Evolutionary conservation across 2,113 vertebrate genomes (phyloP).

Genomic region (Channa argus): DNA sequence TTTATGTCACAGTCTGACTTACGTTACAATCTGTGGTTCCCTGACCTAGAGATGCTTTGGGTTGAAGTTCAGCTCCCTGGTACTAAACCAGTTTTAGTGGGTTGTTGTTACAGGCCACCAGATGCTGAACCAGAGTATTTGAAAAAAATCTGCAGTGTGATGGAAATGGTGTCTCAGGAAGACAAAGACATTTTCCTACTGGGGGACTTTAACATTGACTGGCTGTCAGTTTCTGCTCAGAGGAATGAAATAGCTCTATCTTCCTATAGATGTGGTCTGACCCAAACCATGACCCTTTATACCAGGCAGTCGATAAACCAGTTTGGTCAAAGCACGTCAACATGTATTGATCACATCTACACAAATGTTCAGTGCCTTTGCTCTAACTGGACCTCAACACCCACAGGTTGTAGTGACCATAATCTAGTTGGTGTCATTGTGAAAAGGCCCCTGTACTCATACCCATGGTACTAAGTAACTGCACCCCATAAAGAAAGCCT

Average conservation of each 20-base stretch:
- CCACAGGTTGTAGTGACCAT: background rate
- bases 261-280: background rate
- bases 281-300: background rate
- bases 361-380: background rate
- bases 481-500: too few species aligned
- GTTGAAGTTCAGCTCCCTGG: background rate
- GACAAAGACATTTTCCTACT: background rate
- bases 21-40: too few species aligned
- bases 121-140: background rate
- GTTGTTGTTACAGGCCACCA: constrained; percentile 1
- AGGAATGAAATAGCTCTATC: background rate
- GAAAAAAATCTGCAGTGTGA: background rate
- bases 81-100: background rate
- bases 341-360: background rate
- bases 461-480: too few species aligned
- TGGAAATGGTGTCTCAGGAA: background rate
- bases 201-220: background rate
- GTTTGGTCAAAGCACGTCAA: background rate
- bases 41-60: background rate
- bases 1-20: background rate
- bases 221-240: background rate
- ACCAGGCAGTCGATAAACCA: background rate
- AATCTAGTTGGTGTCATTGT: background rate
- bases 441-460: background rate
- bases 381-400: background rate